Evolutionary conservation across 1,140 invertebrate genomes (phyloP).

Genomic region (Heliconius eleuchia): DNA sequence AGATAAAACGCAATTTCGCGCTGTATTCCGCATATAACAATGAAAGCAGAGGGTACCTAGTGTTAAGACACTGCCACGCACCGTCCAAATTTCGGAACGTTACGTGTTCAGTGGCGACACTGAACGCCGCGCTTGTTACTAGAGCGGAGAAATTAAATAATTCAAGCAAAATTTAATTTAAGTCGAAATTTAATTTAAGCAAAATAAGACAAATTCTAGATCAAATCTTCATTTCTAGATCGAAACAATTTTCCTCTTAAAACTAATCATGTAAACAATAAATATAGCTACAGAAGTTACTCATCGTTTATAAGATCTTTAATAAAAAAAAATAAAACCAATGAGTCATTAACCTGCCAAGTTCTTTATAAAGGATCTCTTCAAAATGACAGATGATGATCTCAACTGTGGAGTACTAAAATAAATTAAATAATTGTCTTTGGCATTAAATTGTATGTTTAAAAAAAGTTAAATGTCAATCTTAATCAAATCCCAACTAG

Average conservation of each 20-base stretch:
- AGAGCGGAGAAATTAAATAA: too few species aligned
- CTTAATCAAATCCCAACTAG: neutral
- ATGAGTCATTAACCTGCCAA: neutral
- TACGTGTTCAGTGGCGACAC: too few species aligned
- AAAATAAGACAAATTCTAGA: too few species aligned
- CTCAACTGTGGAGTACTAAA: neutral
- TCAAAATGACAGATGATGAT: neutral
- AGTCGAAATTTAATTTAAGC: too few species aligned
- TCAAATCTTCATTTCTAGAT: too few species aligned
- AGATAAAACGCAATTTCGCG: too few species aligned
- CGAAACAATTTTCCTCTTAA: neutral
- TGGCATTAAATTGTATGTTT: neutral
- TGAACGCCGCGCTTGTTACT: too few species aligned
- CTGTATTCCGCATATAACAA: too few species aligned
- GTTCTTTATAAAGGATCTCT: neutral
- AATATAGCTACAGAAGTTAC: neutral
- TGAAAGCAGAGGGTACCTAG: too few species aligned
- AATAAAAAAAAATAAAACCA: neutral
- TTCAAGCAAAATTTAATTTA: too few species aligned
- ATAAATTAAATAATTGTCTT: slow-evolving; percentile 3
- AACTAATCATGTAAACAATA: neutral
- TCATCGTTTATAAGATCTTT: neutral
- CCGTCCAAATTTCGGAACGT: too few species aligned
- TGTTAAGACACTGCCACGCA: too few species aligned
- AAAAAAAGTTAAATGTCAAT: neutral